phyloP scores from a whole-genome alignment of 2,888 invertebrate genomes.

The Brachypterus glaber region DNA sequence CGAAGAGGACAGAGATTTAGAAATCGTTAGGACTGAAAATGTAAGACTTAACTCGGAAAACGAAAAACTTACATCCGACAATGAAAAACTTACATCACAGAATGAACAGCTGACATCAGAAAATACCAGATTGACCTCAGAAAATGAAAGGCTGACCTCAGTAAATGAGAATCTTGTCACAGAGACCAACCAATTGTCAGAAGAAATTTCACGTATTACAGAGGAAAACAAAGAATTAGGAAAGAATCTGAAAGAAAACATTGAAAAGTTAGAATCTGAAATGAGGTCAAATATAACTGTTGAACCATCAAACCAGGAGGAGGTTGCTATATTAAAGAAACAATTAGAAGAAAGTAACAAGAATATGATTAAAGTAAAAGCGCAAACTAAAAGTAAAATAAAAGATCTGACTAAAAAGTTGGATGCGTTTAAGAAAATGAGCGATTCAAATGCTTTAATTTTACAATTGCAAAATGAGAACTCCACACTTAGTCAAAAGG shows the following conservation, averaged over 20 bases:
- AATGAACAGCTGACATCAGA: conserved; percentile 16
- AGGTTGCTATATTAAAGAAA: conserved; percentile 49
- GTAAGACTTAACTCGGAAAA: conserved; percentile 16
- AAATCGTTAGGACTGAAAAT: conserved; percentile 1
- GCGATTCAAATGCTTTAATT: conserved; percentile 59
- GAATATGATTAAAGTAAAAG: conserved; percentile 65
- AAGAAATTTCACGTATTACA: conserved; percentile 14
- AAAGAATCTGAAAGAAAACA: conserved; percentile 31
- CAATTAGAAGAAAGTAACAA: conserved; percentile 69
- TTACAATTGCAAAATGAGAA: conserved; percentile 54
- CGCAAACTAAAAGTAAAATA: conserved; percentile 59
- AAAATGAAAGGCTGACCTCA: conserved; percentile 17
- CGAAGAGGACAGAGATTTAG: conserved; percentile 4
- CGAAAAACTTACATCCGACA: conserved; percentile 3
- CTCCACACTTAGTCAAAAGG: conserved; percentile 58
- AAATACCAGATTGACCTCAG: conserved; percentile 9
- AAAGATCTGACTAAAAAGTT: conserved; percentile 70
- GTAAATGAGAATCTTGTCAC: conserved; percentile 21
- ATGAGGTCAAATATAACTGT: not conserved
- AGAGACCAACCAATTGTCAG: conserved; percentile 13
- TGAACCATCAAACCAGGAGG: conserved; percentile 22
- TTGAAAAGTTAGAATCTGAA: conserved; percentile 29
- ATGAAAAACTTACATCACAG: conserved; percentile 16
- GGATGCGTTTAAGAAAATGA: conserved; percentile 55
- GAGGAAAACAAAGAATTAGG: conserved; percentile 47